Conservation (phyloP, 2,797 vertebrate genomes). For the Falco rusticolus region DNA sequence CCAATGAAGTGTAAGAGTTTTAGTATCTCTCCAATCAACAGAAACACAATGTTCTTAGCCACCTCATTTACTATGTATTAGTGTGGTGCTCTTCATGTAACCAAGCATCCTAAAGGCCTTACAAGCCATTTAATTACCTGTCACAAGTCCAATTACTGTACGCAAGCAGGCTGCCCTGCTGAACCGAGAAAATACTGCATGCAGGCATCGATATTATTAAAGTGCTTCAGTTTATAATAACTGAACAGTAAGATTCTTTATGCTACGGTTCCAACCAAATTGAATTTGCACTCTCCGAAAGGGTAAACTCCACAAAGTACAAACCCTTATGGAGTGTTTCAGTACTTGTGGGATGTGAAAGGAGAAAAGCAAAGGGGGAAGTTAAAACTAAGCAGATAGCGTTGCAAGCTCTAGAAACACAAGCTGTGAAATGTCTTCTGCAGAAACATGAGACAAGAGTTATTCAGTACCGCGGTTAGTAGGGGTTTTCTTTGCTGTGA, state of each 20-base stretch:
- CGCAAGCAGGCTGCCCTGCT: slow-evolving; percentile 26
- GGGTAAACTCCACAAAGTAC: not conserved
- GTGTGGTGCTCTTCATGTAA: slow-evolving; percentile 32
- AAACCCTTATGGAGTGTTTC: not conserved
- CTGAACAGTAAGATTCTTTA: not conserved
- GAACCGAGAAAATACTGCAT: not conserved
- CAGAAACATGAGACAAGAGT: not conserved
- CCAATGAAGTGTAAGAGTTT: slow-evolving; percentile 47
- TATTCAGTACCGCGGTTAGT: not conserved
- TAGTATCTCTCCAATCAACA: slow-evolving; percentile 31
- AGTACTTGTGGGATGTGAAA: not conserved
- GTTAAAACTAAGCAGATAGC: not conserved
- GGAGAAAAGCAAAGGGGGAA: not conserved
- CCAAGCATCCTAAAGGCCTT: slow-evolving; percentile 58
- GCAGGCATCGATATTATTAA: not conserved
- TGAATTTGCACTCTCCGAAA: not conserved
- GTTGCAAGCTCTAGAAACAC: not conserved
- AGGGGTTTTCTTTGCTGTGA: not conserved
- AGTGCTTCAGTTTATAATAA: not conserved
- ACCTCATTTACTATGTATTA: slow-evolving; percentile 53
- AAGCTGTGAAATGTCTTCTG: not conserved
- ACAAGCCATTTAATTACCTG: slow-evolving; percentile 67
- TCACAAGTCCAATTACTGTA: slow-evolving; percentile 49
- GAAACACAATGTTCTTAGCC: slow-evolving; percentile 16
- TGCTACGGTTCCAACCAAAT: not conserved